Evolutionary conservation across 2,113 vertebrate species (phyloP), one percentile per base, ranked within the genome.

Genomic region (Brienomyrus longianalis): DNA sequence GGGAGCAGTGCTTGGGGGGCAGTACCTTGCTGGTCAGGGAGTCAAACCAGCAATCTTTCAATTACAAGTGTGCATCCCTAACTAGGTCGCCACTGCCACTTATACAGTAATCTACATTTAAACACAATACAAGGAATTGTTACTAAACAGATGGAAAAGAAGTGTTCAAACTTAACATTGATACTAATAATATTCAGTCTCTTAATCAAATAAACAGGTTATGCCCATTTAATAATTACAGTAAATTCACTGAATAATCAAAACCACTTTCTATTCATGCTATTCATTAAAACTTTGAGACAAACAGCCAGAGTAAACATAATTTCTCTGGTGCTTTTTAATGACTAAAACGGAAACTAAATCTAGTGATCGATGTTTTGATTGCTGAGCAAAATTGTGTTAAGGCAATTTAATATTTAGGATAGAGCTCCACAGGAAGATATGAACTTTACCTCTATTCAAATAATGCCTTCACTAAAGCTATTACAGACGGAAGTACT

Each of bases 161-260:
- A n/a, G 31, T 31, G n/a, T 70, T 70, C 62, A 70, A 13, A 31
- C 27, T 70, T 70, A 31, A 70, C 23, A 66, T 9, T 27, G 9
- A 66, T 66, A 70, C 62, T 70, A 31, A 70, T 70, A 70, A 70
- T 70, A 31, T 70, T 27, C 62, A 70, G 62, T 31, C n/a, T 70
- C 62, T 70, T 70, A 70, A 70, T 70, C 62, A 70, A 70, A 31
- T 70, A 70, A 70, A 31, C 62, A 70, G 62, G 62, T 70, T 70
- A 70, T 70, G 62, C 62, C 62, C 62, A 70, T 70, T 70, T 70
- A 70, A 70, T 70, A 70, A 70, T 70, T 70, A 70, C 62, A 70
- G 62, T 15, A 70, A 70, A 70, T 70, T 70, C 62, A 70, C 11
- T 70, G n/a, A 70, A 70, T 31, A 31, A 70, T 70, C 62, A 70